A percentile compares a stretch with the other conserved stretches of the same genome.
Evolutionary conservation across 1,140 invertebrate genomes (phyloP).

Genomic region (Pissodes strobi): DNA sequence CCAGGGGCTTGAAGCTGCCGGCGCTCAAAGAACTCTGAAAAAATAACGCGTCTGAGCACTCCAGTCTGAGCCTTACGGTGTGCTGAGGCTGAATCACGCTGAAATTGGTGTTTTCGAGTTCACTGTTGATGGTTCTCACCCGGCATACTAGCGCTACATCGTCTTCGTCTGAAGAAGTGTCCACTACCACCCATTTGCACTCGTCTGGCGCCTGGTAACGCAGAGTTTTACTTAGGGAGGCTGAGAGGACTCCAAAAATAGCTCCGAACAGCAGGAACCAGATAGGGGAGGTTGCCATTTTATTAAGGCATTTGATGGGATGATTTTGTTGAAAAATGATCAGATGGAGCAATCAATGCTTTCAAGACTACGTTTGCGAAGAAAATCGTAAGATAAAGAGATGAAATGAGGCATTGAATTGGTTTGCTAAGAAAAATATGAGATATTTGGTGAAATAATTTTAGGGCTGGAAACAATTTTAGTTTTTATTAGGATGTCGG

Average conservation of each 20-base stretch:
- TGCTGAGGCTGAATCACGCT: conserved; percentile 86
- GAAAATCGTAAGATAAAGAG: not conserved
- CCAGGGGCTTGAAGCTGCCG: conserved; percentile 80
- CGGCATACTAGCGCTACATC: conserved; percentile 80
- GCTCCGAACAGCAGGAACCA: conserved; percentile 65
- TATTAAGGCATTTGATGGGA: not conserved
- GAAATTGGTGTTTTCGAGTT: conserved; percentile 87
- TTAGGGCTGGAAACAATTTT: not conserved
- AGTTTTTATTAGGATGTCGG: too few species aligned
- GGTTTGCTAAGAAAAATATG: conserved; percentile 1
- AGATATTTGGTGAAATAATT: not conserved
- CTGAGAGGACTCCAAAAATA: conserved; percentile 69
- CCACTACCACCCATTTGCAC: conserved; percentile 76
- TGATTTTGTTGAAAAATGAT: not conserved
- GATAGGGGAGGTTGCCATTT: conserved; percentile 54
- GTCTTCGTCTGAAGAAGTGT: conserved; percentile 63
- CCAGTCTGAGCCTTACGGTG: conserved; percentile 76
- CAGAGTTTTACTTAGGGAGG: conserved; percentile 70
- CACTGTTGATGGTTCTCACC: conserved; percentile 83
- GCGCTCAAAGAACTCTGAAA: conserved; percentile 85
- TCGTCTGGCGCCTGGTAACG: conserved; percentile 83
- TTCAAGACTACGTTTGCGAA: not conserved
- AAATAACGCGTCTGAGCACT: conserved; percentile 83
- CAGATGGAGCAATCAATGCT: not conserved
- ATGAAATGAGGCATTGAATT: not conserved